These are phyloP conservation scores for Panopea generosa DNA, from an alignment of 2,888 invertebrate genomes.

Conservation along the genomic window DNA sequence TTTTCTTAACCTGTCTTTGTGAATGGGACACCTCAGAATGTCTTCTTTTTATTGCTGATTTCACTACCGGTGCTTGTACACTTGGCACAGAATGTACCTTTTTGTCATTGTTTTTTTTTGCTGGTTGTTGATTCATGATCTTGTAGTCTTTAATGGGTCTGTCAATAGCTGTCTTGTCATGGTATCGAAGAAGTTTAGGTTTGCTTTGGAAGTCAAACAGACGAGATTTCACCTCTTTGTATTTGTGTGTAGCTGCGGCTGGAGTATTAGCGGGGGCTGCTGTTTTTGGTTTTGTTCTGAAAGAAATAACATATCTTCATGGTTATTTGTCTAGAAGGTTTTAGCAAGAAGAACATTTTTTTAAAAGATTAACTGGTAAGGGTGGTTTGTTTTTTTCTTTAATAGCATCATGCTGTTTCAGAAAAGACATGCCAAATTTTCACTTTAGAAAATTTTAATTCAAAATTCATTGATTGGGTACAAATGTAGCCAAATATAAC, in stretches of 20 bases:
- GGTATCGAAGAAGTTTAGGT: not conserved
- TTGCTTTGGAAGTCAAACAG: constrained; percentile 47
- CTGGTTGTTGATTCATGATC: not conserved
- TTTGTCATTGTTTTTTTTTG: not conserved
- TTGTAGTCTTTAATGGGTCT: no score
- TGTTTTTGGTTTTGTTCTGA: not conserved
- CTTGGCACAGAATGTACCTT: not conserved
- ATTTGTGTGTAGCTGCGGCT: constrained; percentile 9
- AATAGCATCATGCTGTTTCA: no score
- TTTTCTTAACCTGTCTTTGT: constrained; percentile 9
- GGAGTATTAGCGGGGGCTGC: not conserved
- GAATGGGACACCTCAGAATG: constrained; percentile 31
- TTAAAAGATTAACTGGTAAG: no score
- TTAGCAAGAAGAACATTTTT: no score
- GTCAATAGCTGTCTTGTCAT: not conserved
- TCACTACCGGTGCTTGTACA: not conserved
- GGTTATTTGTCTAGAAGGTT: not conserved
- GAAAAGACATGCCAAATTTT: no score
- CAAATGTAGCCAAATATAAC: no score
- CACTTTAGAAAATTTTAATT: no score
- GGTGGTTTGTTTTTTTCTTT: no score
- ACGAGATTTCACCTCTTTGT: constrained; percentile 39
- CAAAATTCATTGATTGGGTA: no score
- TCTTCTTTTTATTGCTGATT: constrained; percentile 33
- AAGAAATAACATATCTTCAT: not conserved